Percentiles rank a stretch among this genome's conserved stretches.
phyloP scores from a whole-genome alignment of 2,113 vertebrate species.

The Tachycineta bicolor region DNA sequence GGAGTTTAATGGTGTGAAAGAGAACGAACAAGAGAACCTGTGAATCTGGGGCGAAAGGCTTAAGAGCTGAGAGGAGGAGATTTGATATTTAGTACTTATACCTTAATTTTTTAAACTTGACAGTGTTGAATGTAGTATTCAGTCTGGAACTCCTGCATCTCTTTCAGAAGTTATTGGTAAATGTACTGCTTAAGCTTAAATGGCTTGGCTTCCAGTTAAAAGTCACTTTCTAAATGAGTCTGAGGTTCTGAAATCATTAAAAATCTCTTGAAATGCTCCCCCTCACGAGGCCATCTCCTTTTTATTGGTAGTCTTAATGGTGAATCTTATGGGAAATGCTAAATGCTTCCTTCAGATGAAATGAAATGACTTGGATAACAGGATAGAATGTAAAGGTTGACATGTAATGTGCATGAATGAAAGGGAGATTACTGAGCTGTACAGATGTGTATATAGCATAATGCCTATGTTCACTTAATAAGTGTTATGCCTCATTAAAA shows the following conservation, averaged over 20 bases:
- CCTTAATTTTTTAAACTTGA: not conserved
- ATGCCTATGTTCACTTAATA: not conserved
- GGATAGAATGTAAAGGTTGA: not conserved
- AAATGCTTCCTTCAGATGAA: not conserved
- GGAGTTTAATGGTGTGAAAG: not conserved
- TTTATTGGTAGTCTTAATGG: not conserved
- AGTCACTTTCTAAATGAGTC: not conserved
- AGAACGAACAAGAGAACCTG: not conserved
- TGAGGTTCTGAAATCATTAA: not conserved
- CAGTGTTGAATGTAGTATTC: not conserved
- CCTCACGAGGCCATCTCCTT: not conserved
- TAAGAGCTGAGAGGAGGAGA: not conserved
- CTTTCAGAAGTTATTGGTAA: not conserved
- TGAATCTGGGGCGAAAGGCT: not conserved
- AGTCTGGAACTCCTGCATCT: not conserved
- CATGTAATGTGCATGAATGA: not conserved
- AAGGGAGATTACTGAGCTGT: not conserved
- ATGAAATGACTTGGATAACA: not conserved
- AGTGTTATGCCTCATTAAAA: conserved; percentile 15
- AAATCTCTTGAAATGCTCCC: not conserved
- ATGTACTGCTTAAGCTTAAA: not conserved
- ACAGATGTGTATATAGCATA: not conserved
- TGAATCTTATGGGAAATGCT: not conserved
- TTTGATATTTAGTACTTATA: not conserved
- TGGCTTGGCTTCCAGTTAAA: not conserved